These are phyloP conservation scores for Achlya flavicornis DNA, from an alignment of 2,888 invertebrate species.

Conservation along the genomic window DNA sequence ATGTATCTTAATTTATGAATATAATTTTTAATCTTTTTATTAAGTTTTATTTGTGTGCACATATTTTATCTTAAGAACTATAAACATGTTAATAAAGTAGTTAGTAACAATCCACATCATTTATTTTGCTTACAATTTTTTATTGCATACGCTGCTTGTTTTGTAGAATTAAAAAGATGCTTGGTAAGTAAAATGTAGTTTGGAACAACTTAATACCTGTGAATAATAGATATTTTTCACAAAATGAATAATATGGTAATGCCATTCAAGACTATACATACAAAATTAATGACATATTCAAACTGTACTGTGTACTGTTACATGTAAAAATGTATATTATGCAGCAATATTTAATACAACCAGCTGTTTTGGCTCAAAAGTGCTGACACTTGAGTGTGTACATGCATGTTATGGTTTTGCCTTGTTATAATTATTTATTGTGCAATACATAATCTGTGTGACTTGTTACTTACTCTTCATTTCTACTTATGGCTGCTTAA, in stretches of 20 bases:
- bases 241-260: too few relatives aligned
- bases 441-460: too few relatives aligned
- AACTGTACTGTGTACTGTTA: background rate
- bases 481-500: too few relatives aligned
- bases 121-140: slow-evolving; percentile 26
- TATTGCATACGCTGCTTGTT: slow-evolving; percentile 9
- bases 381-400: background rate
- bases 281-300: too few relatives aligned
- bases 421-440: too few relatives aligned
- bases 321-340: background rate
- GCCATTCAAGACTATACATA: too few relatives aligned
- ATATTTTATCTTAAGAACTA: slow-evolving; percentile 18
- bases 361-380: background rate
- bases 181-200: background rate
- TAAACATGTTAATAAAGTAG: slow-evolving; percentile 28
- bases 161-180: background rate
- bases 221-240: background rate
- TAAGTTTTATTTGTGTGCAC: slow-evolving; percentile 6
- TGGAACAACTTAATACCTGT: too few relatives aligned
- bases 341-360: background rate
- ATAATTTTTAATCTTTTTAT: slow-evolving; percentile 4
- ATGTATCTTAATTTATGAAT: slow-evolving; percentile 1
- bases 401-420: background rate
- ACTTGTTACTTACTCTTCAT: too few relatives aligned
- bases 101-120: slow-evolving; percentile 28